phyloP scores from a whole-genome alignment of 2,797 vertebrate genomes.

The Falco berigora region DNA sequence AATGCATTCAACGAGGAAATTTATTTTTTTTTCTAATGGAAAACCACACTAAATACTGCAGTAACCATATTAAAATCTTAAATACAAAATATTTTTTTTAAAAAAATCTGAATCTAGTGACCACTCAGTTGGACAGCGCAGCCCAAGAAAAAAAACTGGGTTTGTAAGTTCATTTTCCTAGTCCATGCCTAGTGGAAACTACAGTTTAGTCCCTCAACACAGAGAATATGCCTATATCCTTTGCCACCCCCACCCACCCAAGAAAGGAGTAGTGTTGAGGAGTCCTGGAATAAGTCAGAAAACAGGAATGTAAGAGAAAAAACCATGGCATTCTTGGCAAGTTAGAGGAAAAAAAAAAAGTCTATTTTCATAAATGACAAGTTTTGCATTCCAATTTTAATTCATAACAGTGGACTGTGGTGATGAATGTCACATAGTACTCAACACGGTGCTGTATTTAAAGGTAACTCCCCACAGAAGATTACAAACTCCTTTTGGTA shows the following conservation, averaged over 20 bases:
- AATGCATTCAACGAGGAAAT: not conserved
- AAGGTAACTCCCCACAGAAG: not conserved
- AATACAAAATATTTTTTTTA: too few relatives aligned
- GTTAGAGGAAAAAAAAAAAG: accelerated
- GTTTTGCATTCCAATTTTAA: not conserved
- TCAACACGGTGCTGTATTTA: not conserved
- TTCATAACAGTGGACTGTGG: not conserved
- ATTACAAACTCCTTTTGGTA: not conserved
- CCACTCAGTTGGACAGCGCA: not conserved
- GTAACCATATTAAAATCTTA: not conserved
- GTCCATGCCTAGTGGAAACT: not conserved
- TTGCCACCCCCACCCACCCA: not conserved
- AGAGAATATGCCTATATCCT: not conserved
- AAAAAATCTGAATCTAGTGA: not conserved
- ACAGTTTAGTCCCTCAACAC: not conserved
- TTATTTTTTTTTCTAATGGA: not conserved
- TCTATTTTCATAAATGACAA: accelerated
- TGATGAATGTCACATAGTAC: not conserved
- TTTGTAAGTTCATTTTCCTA: not conserved
- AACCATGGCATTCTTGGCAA: not conserved
- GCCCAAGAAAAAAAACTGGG: not conserved
- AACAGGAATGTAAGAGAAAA: not conserved
- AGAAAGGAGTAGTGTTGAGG: not conserved
- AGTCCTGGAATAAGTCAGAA: not conserved
- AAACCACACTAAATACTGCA: not conserved